Base-by-base conservation (phyloP, 2,797 vertebrate species). In the Parauchenoglanis ngamensis region DNA sequence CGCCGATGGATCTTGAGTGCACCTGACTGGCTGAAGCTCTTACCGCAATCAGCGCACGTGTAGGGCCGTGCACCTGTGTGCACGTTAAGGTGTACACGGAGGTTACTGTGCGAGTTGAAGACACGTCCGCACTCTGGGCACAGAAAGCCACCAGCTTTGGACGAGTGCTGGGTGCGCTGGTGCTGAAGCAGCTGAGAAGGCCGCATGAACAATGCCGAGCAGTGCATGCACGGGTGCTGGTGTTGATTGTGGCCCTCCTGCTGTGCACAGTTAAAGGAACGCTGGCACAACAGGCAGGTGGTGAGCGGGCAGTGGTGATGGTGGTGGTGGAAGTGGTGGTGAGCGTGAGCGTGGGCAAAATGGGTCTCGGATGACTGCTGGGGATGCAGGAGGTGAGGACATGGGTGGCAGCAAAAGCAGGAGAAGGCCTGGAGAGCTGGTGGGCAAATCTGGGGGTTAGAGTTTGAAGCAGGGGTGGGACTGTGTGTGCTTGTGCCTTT, bases 51-150 rank as follows among this genome's bases (percentile, higher is more conserved):
- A 0, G 92, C 40, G 91, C 96, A 96, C 3, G 88, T 31, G 93
- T 96, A 96, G 2, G 96, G 96, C 56, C 96, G 91, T 1, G 95
- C 95, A 0, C 96, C 96, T 0, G 95, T 96, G 93, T 96, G 96
- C 84, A 96, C 95, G 1, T 96, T 95, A 79, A 95, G 95, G 90
- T 96, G 96, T 83, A 96, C 95, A 81, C 96, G 95, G 61, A 96
- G 95, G 91, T 96, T 96, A 93, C 96, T 96, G 93, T 96, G 95
- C 0, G 96, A 96, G 93, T 96, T 96, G 89, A 96, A 96, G 35
- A 94, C 91, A 46, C 95, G 91, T n/a, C 96, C 96, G 0, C 96
- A 96, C 89, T 96, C 94, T 0, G 93, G 92, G 89, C 96, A 96
- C 52, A 96, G 90, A 90, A 96, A 96, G 73, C 96, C 96, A 0